Evolutionary conservation across 2,113 vertebrate species (phyloP).

Genomic region (Cyanoramphus novaezelandiae): DNA sequence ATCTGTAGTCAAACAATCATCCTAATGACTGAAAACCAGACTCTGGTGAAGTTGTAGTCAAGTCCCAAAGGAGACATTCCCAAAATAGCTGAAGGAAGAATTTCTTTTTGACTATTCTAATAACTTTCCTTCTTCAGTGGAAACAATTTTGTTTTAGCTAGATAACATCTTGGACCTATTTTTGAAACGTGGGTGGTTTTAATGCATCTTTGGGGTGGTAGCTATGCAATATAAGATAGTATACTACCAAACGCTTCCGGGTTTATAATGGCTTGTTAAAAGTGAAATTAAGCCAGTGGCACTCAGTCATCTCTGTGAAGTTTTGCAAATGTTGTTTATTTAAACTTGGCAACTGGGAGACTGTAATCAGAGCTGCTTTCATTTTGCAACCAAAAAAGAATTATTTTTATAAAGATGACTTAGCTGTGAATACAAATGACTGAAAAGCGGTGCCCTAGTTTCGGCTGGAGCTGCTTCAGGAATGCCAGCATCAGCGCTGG

Average conservation of each 20-base stretch:
- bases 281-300: background rate
- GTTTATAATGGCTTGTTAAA: background rate
- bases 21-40: background rate
- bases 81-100: conserved; percentile 15
- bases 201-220: background rate
- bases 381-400: background rate
- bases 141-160: background rate
- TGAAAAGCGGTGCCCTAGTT: background rate
- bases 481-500: conserved; percentile 4
- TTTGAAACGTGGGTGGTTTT: background rate
- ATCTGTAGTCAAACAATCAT: background rate
- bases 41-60: background rate
- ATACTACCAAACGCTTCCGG: background rate
- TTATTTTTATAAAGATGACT: background rate
- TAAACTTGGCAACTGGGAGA: background rate
- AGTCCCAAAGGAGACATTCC: background rate
- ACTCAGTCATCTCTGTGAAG: background rate
- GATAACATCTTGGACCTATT: background rate
- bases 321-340: background rate
- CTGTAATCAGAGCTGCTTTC: background rate
- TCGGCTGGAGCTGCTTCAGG: background rate
- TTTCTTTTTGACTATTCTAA: background rate
- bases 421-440: conserved; percentile 6
- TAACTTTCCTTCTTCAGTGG: background rate
- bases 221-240: background rate